Evolutionary conservation across 2,888 invertebrate species (phyloP), one percentile per base, ranked within the genome.

Genomic region (Thecocarcelia acutangulata): DNA sequence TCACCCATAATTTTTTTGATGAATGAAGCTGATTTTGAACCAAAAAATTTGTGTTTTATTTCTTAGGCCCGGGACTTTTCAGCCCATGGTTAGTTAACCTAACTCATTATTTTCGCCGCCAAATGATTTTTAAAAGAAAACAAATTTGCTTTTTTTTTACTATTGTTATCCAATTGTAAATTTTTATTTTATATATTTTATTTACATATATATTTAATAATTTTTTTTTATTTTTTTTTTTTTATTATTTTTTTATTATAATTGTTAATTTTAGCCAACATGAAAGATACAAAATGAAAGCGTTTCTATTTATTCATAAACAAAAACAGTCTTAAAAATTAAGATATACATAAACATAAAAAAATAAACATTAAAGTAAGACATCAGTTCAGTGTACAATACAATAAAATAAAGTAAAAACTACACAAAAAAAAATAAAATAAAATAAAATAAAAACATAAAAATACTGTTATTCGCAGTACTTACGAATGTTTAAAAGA

Each of bases 121-220:
- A 33, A 33, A 33, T 33, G 33, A 33, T 33, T 5, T 1, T 48
- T 48, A 8, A 50, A 40, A 40, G 21, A 56, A 54, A 73, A 56
- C 1, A 63, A n/a, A 46, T 15, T 56, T 13, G 1, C 21, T 54
- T 58, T 58, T 75, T 48, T 61, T 61, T 61, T 69, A 33, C 33
- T 61, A 46, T 61, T 59, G 69, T 83, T 63, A 80, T 75, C 80
- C 77, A 78, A 75, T 78, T 80, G 75, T 63, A 80, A 80, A 75
- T 66, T 66, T 78, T 74, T 77, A 76, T 73, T 83, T 74, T 72
- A 63, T 59, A 44, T 64, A 37, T 66, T 70, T 70, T 70, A 48
- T 66, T 15, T 54, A 21, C 68, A 70, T 8, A 24, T 66, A 40
- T 63, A 58, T 42, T 68, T 42, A 21, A 54, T 72, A 44, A 33